Percentiles rank a stretch among this genome's conserved stretches.
Evolutionary conservation across 2,113 vertebrate species (phyloP).

Genomic region (Cheirogaleus medius): DNA sequence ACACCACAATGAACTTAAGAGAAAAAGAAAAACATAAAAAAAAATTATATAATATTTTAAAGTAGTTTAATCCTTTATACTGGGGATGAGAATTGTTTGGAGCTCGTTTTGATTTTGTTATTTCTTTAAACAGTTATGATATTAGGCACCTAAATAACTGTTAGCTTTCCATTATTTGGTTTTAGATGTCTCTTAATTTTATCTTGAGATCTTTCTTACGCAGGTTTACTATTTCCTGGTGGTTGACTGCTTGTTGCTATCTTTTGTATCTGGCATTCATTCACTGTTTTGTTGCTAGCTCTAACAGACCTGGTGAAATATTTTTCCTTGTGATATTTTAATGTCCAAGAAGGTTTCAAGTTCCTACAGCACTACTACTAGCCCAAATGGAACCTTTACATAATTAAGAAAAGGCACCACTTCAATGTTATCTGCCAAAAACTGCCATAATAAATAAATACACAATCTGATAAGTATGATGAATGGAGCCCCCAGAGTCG

Average conservation of each 20-base stretch:
- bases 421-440: neutral
- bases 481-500: neutral
- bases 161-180: neutral
- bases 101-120: neutral
- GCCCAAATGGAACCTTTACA: neutral
- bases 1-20: slow-evolving; percentile 96
- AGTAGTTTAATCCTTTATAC: neutral
- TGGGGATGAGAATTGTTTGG: neutral
- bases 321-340: neutral
- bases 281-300: neutral
- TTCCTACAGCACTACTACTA: neutral
- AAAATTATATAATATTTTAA: neutral
- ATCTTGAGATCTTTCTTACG: neutral
- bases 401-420: neutral
- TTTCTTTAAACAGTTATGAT: neutral
- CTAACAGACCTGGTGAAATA: neutral
- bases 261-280: neutral
- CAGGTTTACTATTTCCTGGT: neutral
- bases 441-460: neutral
- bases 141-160: neutral
- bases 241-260: neutral
- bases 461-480: neutral
- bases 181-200: slow-evolving; percentile 24
- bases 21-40: slow-evolving; percentile 39
- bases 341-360: neutral